These are phyloP conservation scores for Setipinna tenuifilis DNA, from an alignment of 2,797 vertebrate genomes.

Conservation along the genomic window DNA sequence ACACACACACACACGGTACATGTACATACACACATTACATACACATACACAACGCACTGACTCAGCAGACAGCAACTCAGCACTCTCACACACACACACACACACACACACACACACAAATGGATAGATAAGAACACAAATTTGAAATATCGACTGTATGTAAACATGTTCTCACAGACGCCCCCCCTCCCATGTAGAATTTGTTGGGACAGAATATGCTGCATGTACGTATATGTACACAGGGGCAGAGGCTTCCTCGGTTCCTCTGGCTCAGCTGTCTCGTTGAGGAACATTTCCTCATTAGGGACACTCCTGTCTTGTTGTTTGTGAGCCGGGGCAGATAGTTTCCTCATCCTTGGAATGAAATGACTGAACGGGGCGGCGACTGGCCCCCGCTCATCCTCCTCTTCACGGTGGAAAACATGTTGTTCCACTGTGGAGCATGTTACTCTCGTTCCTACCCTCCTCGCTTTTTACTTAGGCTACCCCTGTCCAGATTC, in stretches of 20 bases:
- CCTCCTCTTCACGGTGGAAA: neutral
- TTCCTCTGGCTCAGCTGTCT: neutral
- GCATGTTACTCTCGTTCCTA: neutral
- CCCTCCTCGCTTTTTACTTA: neutral
- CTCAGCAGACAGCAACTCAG: neutral
- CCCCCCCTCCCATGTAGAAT: neutral
- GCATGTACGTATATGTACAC: neutral
- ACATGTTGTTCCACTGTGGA: constrained; percentile 22
- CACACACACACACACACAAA: too few species aligned
- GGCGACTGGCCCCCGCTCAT: neutral
- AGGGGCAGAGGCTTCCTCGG: constrained; percentile 6
- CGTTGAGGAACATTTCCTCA: constrained; percentile 15
- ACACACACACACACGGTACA: too few species aligned
- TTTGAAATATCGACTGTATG: neutral
- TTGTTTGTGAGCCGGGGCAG: constrained; percentile 8
- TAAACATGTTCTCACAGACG: neutral
- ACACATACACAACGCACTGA: neutral
- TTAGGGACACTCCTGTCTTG: neutral
- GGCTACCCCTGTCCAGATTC: too few species aligned
- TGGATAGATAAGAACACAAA: neutral
- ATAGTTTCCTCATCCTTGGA: constrained; percentile 15
- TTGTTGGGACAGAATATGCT: neutral
- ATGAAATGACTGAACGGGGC: neutral
- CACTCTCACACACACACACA: neutral
- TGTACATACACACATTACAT: neutral